Percentiles rank a stretch among this genome's conserved stretches.
Conservation (phyloP, 2,113 vertebrate genomes). For the Pavo muticus region DNA sequence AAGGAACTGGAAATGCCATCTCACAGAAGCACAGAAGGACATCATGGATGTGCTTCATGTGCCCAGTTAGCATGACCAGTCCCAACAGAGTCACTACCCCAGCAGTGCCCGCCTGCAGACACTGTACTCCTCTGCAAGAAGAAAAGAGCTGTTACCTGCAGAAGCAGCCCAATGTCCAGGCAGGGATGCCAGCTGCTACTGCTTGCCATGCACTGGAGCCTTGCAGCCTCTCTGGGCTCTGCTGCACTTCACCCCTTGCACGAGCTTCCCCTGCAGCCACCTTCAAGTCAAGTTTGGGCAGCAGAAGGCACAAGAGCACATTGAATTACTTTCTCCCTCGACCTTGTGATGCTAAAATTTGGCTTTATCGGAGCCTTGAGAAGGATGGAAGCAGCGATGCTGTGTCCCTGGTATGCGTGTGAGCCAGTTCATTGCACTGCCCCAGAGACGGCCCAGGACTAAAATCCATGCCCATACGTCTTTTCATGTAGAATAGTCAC, state of each 20-base stretch:
- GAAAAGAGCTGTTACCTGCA: rapidly evolving
- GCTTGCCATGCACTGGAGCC: neutral
- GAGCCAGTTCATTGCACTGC: rapidly evolving
- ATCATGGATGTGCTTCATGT: too few species aligned
- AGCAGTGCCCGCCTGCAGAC: too few species aligned
- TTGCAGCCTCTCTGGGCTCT: too few species aligned
- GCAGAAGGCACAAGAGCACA: neutral
- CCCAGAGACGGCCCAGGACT: too few species aligned
- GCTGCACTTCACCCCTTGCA: neutral
- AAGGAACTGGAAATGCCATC: neutral
- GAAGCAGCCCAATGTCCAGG: neutral
- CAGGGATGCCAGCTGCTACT: neutral
- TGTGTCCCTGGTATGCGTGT: rapidly evolving
- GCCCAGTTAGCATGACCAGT: too few species aligned
- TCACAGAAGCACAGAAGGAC: neutral
- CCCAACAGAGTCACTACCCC: too few species aligned
- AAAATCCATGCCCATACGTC: neutral
- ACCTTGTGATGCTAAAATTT: neutral
- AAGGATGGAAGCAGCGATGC: neutral
- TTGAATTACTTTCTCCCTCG: neutral
- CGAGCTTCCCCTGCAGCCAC: too few species aligned
- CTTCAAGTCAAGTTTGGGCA: neutral
- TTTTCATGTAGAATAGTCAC: neutral
- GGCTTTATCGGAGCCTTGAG: neutral
- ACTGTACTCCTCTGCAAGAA: too few species aligned